Conservation (phyloP, 2,888 invertebrate genomes). For the Folsomia candida region DNA sequence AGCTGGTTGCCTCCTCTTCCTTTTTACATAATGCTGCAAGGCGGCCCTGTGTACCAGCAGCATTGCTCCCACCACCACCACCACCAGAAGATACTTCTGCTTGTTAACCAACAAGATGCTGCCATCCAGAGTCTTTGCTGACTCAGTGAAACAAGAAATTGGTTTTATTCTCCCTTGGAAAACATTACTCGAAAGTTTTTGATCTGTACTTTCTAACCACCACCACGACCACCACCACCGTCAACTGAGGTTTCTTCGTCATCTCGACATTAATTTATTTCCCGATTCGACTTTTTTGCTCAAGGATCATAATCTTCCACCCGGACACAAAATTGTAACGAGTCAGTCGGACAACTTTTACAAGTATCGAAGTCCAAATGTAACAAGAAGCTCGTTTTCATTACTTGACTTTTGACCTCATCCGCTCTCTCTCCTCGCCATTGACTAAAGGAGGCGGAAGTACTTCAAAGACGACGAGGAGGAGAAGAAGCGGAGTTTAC, state of each 20-base stretch:
- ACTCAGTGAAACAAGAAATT: neutral
- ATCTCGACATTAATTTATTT: neutral
- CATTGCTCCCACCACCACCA: too few species aligned
- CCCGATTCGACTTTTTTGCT: neutral
- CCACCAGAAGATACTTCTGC: too few species aligned
- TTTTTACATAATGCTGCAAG: too few species aligned
- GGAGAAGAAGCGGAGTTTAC: slow-evolving; percentile 16
- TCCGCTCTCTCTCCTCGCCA: neutral
- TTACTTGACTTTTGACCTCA: too few species aligned
- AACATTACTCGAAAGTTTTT: neutral
- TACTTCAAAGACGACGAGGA: neutral
- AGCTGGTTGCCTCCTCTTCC: neutral
- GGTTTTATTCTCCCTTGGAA: neutral
- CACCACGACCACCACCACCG: too few species aligned
- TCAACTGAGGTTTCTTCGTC: neutral
- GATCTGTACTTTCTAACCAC: neutral
- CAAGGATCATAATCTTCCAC: too few species aligned
- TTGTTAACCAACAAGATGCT: neutral
- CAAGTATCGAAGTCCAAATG: too few species aligned
- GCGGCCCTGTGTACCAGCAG: too few species aligned
- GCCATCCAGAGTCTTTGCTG: neutral
- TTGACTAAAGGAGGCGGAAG: too few species aligned
- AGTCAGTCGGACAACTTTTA: too few species aligned
- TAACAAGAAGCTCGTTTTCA: too few species aligned
- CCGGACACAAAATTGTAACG: too few species aligned